These are phyloP conservation scores for Parazoanthus swiftii DNA, from an alignment of 92 coral and sea anemone species.

Conservation along the genomic window DNA sequence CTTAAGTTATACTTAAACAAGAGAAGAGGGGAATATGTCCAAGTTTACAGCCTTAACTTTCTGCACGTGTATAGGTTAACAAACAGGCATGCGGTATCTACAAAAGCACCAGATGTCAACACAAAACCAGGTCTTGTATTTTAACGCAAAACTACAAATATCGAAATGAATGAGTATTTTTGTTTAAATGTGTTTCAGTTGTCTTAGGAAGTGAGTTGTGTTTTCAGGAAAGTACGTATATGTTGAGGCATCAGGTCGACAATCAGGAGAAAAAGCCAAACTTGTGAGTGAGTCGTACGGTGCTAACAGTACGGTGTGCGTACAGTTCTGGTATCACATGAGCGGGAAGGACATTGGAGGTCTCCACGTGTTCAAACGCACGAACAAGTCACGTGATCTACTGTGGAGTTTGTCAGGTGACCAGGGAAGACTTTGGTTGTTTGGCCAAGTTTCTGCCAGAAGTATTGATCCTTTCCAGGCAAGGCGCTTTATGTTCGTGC, in stretches of 20 bases:
- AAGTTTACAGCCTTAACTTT: too few species aligned
- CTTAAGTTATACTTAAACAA: too few species aligned
- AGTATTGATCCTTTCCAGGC: constrained; percentile 8
- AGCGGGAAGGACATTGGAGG: constrained; percentile 64
- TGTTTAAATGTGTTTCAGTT: background rate
- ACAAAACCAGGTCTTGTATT: too few species aligned
- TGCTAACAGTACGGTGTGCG: constrained; percentile 55
- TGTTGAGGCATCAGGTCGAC: constrained; percentile 64
- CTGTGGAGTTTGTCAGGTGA: constrained; percentile 67
- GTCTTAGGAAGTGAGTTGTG: too few species aligned
- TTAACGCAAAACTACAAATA: too few species aligned
- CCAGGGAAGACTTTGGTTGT: constrained; percentile 62
- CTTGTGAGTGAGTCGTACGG: constrained; percentile 48
- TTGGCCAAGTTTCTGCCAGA: constrained; percentile 61
- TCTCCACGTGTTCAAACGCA: constrained; percentile 46
- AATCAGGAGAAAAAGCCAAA: constrained; percentile 53
- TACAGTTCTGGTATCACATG: constrained; percentile 90
- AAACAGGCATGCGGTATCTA: too few species aligned
- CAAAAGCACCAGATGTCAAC: too few species aligned
- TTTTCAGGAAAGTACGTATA: constrained; percentile 67
- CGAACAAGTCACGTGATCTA: constrained; percentile 49
- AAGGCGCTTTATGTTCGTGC: background rate
- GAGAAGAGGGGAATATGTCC: too few species aligned
- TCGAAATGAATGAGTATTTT: background rate
- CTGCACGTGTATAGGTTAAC: too few species aligned